Base-by-base conservation (phyloP, 2,888 invertebrate species). In the Minunthozetes semirufus region DNA sequence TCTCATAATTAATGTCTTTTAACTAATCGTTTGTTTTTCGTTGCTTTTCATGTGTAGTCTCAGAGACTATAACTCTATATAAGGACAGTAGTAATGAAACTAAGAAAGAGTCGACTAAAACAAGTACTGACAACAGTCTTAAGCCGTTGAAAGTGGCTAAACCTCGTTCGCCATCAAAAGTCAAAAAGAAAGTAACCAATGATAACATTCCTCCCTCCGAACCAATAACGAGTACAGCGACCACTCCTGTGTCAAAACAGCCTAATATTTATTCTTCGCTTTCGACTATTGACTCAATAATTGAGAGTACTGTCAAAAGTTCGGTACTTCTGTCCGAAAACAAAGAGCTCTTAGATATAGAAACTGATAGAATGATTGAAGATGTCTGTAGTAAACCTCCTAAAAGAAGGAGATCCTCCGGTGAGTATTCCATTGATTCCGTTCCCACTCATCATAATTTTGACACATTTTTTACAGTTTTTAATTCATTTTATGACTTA, bases 271-370 rank as follows among this genome's bases (percentile, higher is more conserved):
- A 27, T 61, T 29, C 56, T 11, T 56, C 22, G 13, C 27, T 9
- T 15, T 38, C 42, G 0, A 68, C 22, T 5, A 42, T 15, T 42
- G 68, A 68, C n/a, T 61, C 61, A 17, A 46, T 42, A 38, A 42
- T 68, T 4, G 68, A 68, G 46, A 68, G 68, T 22, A 68, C 46
- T 22, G 68, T 61, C 33, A 61, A n/a, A 27, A 61, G 33, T 29
- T 61, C 61, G 2, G 61, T 33, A 3, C 29, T 27, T 27, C 5
- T 68, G 46, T 38, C 38, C 19, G 68, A 68, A 42, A 33, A 68
- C 13, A 19, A 33, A 22, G 68, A 42, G 17, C 22, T 33, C 17
- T 38, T 42, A 19, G 68, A 68, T 15, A 19, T 22, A 11, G 68
- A 68, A n/a, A 68, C 68, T 1, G 22, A 68, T 68, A 42, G 38